Evolutionary conservation across 2,797 vertebrate genomes (phyloP), one percentile per base, ranked within the genome.

Genomic region (Poeciliopsis gracilis): DNA sequence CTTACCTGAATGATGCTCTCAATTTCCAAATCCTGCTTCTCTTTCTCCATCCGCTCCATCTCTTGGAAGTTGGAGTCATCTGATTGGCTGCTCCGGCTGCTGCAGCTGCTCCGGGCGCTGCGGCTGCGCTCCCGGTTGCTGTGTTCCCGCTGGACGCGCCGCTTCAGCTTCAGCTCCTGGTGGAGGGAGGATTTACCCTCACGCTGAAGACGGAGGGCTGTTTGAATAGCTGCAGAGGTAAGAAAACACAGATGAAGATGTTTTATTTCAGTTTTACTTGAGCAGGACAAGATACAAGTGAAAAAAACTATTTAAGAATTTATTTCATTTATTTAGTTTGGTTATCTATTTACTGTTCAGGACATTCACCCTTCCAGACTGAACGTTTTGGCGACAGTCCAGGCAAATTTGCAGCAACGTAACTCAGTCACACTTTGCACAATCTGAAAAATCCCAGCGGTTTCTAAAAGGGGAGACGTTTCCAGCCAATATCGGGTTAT

Each of bases 161-260:
- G 86, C 80, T 93, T 95, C 73, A 93, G 79, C 71, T 96, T 96
- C 25, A 96, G 94, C 36, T 96, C 94, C 0, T 95, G 79, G 85
- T 96, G 95, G 38, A 95, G 73, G 28, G 93, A 95, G 28, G 75
- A 84, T 82, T 95, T 95, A 11, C 90, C 91, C 73, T 95, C 95
- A 0, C 73, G 70, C 77, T 90, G 92, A 72, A 96, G 94, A 77
- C 93, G 91, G n/a, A 95, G 83, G 1, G 93, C 94, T 2, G 94
- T 95, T 83, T 96, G 95, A 5, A 95, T 69, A 55, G 94, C 96
- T 96, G 88, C 11, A 78, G 25, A 73, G 51, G 25, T 0, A 5
- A 43, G 9, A 76, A 74, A 77, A 74, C 72, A 75, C 6, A 53
- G 23, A 77, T 11, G 53, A 5, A 77, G 1, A 72, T 43, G 2